These are phyloP conservation scores for Ophioderma brevispina DNA, from an alignment of 35 echinoderm and acorn worm genomes.

Conservation along the genomic window DNA sequence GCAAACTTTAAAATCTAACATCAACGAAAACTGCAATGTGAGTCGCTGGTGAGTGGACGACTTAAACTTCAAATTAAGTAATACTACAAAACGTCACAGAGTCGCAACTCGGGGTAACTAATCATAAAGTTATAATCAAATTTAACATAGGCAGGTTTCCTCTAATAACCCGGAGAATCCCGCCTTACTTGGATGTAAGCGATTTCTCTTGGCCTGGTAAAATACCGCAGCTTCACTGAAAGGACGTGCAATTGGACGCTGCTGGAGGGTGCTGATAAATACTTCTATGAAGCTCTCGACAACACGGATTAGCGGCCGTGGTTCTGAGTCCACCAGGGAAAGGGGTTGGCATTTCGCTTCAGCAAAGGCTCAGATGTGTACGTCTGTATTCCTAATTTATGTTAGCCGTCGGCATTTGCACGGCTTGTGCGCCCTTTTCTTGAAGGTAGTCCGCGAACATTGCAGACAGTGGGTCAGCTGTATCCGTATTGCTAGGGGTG, in stretches of 20 bases:
- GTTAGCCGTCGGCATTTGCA: not conserved
- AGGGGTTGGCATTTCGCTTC: not conserved
- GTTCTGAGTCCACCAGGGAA: slow-evolving; percentile 45
- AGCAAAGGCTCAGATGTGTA: slow-evolving; percentile 9
- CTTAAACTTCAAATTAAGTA: no score
- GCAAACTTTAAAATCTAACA: no score
- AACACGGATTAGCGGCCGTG: not conserved
- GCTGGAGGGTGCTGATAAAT: slow-evolving; percentile 28
- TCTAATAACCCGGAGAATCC: not conserved
- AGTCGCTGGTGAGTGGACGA: no score
- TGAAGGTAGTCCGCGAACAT: not conserved
- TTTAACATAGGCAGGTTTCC: not conserved
- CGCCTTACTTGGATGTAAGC: slow-evolving; percentile 33
- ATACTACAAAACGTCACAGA: no score
- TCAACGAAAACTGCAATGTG: no score
- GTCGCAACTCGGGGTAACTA: no score
- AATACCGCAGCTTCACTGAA: slow-evolving; percentile 45
- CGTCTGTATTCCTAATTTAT: not conserved
- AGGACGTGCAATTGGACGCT: slow-evolving; percentile 29
- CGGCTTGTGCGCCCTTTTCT: not conserved
- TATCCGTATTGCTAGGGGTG: not conserved
- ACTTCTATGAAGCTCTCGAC: slow-evolving; percentile 16
- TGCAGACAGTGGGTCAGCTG: not conserved
- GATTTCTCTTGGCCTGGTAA: slow-evolving; percentile 20
- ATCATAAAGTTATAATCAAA: not conserved